Evolutionary conservation across 2,888 invertebrate genomes (phyloP).

Genomic region (Sepioteuthis lessoniana): DNA sequence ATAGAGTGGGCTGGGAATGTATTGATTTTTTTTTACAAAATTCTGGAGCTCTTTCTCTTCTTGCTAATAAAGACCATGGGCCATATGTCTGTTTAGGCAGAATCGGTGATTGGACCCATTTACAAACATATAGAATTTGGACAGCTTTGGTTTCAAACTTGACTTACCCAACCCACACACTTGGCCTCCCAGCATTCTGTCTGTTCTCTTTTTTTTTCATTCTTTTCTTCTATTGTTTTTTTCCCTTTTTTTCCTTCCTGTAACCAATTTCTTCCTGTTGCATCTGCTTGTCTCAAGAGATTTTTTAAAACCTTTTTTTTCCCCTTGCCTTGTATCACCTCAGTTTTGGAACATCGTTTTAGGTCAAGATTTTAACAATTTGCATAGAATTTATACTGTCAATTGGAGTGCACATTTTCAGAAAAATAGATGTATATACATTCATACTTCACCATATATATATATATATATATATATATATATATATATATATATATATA

Average conservation of each 20-base stretch:
- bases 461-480: neutral
- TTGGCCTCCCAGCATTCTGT: neutral
- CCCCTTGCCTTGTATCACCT: neutral
- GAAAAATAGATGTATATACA: neutral
- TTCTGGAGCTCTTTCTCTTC: neutral
- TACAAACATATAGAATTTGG: neutral
- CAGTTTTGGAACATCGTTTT: neutral
- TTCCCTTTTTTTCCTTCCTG: neutral
- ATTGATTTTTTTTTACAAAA: neutral
- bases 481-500: neutral
- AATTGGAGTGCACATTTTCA: neutral
- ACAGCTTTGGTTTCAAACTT: neutral
- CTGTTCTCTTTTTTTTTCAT: neutral
- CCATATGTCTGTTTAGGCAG: neutral
- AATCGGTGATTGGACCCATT: neutral
- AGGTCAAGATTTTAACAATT: no score
- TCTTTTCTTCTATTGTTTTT: neutral
- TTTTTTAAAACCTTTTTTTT: neutral
- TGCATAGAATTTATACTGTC: neutral
- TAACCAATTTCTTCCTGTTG: neutral
- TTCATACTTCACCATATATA: neutral
- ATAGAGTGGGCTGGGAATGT: slow-evolving; percentile 7
- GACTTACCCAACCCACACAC: neutral
- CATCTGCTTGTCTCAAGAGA: neutral
- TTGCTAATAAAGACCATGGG: neutral